Evolutionary conservation across 2,113 vertebrate species (phyloP), one percentile per base, ranked within the genome.

Genomic region (Cavia aperea): DNA sequence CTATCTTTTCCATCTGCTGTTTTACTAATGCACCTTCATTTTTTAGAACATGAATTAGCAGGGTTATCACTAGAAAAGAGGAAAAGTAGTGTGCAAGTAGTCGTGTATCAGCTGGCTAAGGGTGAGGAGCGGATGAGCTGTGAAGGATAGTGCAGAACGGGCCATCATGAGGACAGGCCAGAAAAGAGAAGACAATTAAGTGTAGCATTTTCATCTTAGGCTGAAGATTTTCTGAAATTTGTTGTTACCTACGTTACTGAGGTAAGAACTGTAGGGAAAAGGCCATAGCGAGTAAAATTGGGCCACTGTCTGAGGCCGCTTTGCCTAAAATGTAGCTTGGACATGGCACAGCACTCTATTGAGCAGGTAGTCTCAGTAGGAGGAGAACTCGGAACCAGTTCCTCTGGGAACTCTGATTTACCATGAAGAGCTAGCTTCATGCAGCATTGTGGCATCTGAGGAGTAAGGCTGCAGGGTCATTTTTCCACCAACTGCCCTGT

Each of bases 1-100:
- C 66, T 92, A 77, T 91, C 66, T 95, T 93, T n/a, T 81, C 89
- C 87, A 86, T 92, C 95, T 92, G 82, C 66, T 91, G 14, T 63
- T 90, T 95, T 54, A 83, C 78, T 60, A 18, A 65, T 14, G 31
- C 33, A 26, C 56, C 16, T 92, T 93, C 46, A 2, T 23, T 49
- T 62, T 75, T 68, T 39, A 91, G 36, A 87, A 58, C 2, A 21
- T 54, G 19, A 84, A 84, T 77, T 56, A 66, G 81, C n/a, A 68
- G 60, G 43, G 18, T 60, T 89, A 66, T 49, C 56, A 16, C 77
- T 46, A 56, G 39, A 31, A 26, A 81, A 56, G n/a, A 93, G 31
- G 43, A 75, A 13, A 18, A 23, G 33, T 0, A 1, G 49, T 62
- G 89, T 81, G 46, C 15, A 65, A 54, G 81, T 75, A 29, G 58